Base-by-base conservation (phyloP, 2,888 invertebrate genomes). In the Loripinus fragilis region DNA sequence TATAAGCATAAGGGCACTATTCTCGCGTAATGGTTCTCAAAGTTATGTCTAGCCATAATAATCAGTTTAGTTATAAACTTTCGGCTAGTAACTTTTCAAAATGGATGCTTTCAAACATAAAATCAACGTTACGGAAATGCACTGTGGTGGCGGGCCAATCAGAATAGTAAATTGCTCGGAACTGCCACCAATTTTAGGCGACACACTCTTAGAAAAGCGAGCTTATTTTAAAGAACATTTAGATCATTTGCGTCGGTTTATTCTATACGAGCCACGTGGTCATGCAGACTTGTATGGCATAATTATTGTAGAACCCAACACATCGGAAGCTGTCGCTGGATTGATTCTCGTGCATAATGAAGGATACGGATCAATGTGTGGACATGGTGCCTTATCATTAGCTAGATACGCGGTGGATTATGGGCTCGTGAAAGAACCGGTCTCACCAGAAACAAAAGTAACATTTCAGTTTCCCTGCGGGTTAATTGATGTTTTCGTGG, bases 251-350 rank as follows among this genome's bases (percentile, higher is more conserved):
- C 81, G 93, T 17, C 88, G 86, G 74, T 85, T 92, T 48, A 66
- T 94, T 8, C 92, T 94, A 86, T 84, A 83, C 55, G 94, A 94
- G 77, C 94, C 94, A 0, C 89, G 93, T 7, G 94, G 94, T 12
- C 94, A 94, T 72, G 84, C 77, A 48, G 94, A 93, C 80, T 93
- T 94, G 93, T 94, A 92, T 80, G 94, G 92, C 7, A 93, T 89
- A 0, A 68, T 93, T 41, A 70, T 93, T 35, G 88, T 91, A 88
- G 91, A 41, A 23, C 88, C 92, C 2, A 89, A 92, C 64, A 71
- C 71, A 2, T 85, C 86, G 1, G 86, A 82, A n/a, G 92, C 92
- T 5, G 90, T 92, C 74, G 55, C 93, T n/a, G 93, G 83, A 0
- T 33, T 50, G 52, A 50, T 50, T 33, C 50, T 70, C 17, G 23